These are phyloP conservation scores for Squalus acanthias DNA, from an alignment of 2,797 vertebrate species.

Conservation along the genomic window DNA sequence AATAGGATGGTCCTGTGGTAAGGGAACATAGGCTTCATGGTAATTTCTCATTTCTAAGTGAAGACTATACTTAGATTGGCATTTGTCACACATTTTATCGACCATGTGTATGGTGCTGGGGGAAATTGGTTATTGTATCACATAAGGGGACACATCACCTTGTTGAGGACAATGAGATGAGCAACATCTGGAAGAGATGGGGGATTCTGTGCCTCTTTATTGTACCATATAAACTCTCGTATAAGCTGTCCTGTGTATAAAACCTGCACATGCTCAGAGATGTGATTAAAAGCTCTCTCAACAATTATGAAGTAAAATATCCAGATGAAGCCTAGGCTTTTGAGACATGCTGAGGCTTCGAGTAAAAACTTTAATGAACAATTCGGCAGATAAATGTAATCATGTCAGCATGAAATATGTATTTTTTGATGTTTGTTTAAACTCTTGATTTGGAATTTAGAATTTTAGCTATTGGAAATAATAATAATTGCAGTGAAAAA, in stretches of 20 bases:
- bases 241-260: background rate
- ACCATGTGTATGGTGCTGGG: background rate
- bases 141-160: background rate
- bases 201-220: background rate
- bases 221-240: background rate
- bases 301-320: background rate
- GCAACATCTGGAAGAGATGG: background rate
- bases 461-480: background rate
- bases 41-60: background rate
- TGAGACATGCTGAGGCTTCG: background rate
- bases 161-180: background rate
- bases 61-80: background rate
- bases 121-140: background rate
- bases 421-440: background rate
- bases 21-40: background rate
- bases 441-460: background rate
- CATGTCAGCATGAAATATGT: background rate
- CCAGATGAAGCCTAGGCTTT: background rate
- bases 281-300: background rate
- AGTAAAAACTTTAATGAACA: background rate
- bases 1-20: background rate
- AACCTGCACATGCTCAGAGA: background rate
- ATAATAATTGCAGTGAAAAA: background rate
- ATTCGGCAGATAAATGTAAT: background rate
- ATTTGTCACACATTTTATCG: background rate